Evolutionary conservation across 2,113 vertebrate genomes (phyloP).

Genomic region (Corapipo altera): DNA sequence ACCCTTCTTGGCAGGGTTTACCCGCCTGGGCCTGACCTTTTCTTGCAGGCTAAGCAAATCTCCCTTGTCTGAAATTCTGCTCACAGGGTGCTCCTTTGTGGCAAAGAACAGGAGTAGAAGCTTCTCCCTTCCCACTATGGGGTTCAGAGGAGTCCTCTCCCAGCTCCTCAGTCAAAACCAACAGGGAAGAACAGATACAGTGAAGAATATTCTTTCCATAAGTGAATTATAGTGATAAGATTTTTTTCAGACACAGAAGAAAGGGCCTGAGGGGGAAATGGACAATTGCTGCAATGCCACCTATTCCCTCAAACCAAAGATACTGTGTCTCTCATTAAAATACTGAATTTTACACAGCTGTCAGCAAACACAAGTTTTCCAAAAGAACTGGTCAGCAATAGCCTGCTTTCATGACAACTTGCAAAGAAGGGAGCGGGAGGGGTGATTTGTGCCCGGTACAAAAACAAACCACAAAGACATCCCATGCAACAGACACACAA

Average conservation of each 20-base stretch:
- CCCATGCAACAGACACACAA: neutral
- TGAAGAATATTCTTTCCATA: neutral
- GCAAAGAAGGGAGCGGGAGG: neutral
- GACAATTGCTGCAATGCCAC: neutral
- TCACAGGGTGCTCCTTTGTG: neutral
- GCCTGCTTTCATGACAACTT: neutral
- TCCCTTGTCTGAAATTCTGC: neutral
- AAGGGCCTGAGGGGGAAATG: neutral
- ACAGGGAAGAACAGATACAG: neutral
- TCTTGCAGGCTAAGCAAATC: slow-evolving; percentile 35
- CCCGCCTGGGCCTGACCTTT: neutral
- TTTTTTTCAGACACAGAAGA: neutral
- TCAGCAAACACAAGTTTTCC: neutral
- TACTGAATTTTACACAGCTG: neutral
- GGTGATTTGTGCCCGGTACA: neutral
- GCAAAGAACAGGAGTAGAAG: neutral
- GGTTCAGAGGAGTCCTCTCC: neutral
- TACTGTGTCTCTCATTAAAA: neutral
- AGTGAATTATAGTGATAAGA: neutral
- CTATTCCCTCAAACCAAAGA: neutral
- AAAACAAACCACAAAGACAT: slow-evolving; percentile 29
- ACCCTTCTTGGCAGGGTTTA: slow-evolving; percentile 29
- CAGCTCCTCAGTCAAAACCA: neutral
- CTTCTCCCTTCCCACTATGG: neutral
- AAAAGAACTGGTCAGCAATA: neutral